These are phyloP conservation scores for Ammodytes dubius DNA, from an alignment of 2,113 vertebrate species.

Conservation along the genomic window DNA sequence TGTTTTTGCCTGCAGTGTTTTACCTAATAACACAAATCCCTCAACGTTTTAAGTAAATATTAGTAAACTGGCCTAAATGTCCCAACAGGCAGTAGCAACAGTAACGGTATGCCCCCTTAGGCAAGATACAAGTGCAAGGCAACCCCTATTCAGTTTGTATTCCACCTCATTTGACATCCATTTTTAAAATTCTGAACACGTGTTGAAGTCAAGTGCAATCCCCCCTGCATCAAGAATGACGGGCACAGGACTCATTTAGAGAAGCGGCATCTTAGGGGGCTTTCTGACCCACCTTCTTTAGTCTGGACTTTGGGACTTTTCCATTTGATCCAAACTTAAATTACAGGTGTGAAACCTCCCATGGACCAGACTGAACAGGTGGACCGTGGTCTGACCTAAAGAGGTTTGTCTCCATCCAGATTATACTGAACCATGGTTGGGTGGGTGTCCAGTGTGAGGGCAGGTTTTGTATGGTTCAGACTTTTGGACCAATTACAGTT, in stretches of 20 bases:
- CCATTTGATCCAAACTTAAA: too few relatives aligned
- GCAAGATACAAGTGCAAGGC: constrained; percentile 33
- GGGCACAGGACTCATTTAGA: constrained; percentile 47
- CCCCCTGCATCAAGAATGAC: constrained; percentile 37
- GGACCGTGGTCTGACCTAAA: too few relatives aligned
- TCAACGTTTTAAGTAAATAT: constrained; percentile 52
- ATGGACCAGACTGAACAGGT: too few relatives aligned
- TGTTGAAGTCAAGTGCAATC: constrained; percentile 49
- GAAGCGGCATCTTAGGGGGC: constrained; percentile 13
- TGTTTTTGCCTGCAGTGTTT: too few relatives aligned
- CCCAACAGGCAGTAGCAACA: constrained; percentile 27
- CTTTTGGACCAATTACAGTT: too few relatives aligned
- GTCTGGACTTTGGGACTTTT: too few relatives aligned
- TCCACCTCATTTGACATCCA: constrained; percentile 50
- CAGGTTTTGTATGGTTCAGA: too few relatives aligned
- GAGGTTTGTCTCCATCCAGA: too few relatives aligned
- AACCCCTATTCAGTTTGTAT: constrained; percentile 37
- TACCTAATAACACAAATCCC: constrained; percentile 6
- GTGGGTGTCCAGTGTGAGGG: too few relatives aligned
- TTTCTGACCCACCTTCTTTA: too few relatives aligned
- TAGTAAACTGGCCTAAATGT: constrained; percentile 31
- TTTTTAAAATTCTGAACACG: constrained; percentile 58
- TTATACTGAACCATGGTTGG: too few relatives aligned
- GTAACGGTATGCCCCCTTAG: constrained; percentile 34
- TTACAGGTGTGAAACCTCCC: too few relatives aligned